Base-by-base conservation (phyloP, 1,140 invertebrate species). In the Anoplophora glabripennis region DNA sequence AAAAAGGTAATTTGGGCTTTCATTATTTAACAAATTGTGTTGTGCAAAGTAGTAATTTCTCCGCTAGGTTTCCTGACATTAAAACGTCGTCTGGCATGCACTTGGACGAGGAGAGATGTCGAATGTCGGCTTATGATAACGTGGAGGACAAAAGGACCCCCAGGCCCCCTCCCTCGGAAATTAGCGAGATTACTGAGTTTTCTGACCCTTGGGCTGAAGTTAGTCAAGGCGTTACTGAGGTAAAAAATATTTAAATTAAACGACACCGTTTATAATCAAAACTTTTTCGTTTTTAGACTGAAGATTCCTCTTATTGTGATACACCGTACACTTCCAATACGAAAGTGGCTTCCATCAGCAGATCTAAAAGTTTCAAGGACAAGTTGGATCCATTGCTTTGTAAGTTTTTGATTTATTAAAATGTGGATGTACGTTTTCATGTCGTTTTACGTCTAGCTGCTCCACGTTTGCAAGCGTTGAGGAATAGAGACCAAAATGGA, bases 61-160 rank as follows among this genome's bases (percentile, higher is more conserved):
- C 37, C 61, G 60, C 4, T 46, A 75, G 72, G 62, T 73, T 74
- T 57, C 73, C 72, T 7, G 72, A 76, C 46, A 66, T 75, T 12
- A 63, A 64, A 45, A 65, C 67, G n/a, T 72, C 72, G 8, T 63
- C 67, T 18, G 70, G 68, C 55, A 42, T 53, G 37, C 61, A 48
- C 5, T 45, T 61, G 1, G 67, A 69, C 18, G 62, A 65, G 17
- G 64, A 72, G 44, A 56, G 62, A 35, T 75, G 74, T 60, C 77
- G 86, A 11, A 84, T 87, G 57, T 90, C 88, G 3, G 86, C 87
- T 35, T 90, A 90, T 72, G 89, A 90, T 70, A 88, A 87, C 68
- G 85, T 87, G 0, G 84, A 86, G 53, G 84, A 86, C 58, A 52
- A 69, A 34, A 55, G 68, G 38, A 18, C 60, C 17, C 71, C 68